Conservation (phyloP, 2,888 invertebrate genomes). For the Amiota minor region DNA sequence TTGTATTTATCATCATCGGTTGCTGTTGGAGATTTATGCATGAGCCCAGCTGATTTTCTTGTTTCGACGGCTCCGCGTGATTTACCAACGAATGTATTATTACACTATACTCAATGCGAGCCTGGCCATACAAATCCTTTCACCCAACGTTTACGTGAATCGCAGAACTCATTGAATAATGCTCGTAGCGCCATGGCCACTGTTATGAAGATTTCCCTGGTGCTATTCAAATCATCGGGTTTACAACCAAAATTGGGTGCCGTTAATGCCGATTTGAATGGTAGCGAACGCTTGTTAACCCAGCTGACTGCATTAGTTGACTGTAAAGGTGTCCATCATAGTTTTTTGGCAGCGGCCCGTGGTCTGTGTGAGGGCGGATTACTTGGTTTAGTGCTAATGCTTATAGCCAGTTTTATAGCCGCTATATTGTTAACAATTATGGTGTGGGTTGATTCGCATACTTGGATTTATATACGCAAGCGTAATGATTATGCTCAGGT, state of each 20-base stretch:
- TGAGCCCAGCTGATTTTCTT: constrained; percentile 87
- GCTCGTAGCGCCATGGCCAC: constrained; percentile 74
- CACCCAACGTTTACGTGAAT: constrained; percentile 86
- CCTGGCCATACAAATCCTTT: constrained; percentile 85
- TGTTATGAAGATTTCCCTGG: constrained; percentile 73
- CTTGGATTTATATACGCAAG: constrained; percentile 96
- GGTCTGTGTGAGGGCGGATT: constrained; percentile 89
- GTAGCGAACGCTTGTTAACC: constrained; percentile 82
- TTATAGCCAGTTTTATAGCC: constrained; percentile 88
- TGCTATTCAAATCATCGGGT: constrained; percentile 74
- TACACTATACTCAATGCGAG: constrained; percentile 89
- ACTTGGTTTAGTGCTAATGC: constrained; percentile 87
- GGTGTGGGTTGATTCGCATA: constrained; percentile 95
- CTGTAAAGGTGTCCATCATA: constrained; percentile 87
- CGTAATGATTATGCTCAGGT: constrained; percentile 87
- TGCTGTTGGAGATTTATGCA: constrained; percentile 88
- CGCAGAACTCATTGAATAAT: constrained; percentile 79
- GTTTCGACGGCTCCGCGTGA: constrained; percentile 78
- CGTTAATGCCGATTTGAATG: constrained; percentile 84
- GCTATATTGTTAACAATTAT: constrained; percentile 92
- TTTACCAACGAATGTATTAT: constrained; percentile 78
- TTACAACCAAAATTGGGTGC: constrained; percentile 84
- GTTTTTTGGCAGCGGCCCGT: constrained; percentile 85
- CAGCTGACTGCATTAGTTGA: constrained; percentile 83
- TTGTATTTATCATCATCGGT: constrained; percentile 89